These are phyloP conservation scores for Heliconius nattereri DNA, from an alignment of 1,140 invertebrate genomes.

Conservation along the genomic window DNA sequence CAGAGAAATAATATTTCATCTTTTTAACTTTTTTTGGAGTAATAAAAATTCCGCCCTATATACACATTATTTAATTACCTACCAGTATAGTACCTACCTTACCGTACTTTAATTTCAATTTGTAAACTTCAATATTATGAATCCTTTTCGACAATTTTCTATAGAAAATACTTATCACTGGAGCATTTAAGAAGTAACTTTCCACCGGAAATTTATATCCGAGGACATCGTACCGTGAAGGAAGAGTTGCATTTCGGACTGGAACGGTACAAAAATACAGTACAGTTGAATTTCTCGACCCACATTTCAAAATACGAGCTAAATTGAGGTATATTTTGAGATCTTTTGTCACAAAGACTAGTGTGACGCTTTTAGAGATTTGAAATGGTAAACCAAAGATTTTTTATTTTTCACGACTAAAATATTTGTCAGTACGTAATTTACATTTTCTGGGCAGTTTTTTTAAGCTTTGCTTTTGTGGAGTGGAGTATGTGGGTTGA, in stretches of 20 bases:
- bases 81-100: no score
- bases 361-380: constrained; percentile 24
- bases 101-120: neutral
- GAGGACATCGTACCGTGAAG: constrained; percentile 5
- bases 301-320: constrained; percentile 28
- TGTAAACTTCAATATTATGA: neutral
- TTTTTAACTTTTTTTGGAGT: no score
- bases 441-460: neutral
- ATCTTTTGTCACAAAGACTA: constrained; percentile 25
- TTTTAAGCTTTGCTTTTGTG: neutral
- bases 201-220: constrained; percentile 22
- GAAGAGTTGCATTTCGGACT: constrained; percentile 7
- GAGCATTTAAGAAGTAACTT: constrained; percentile 17
- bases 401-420: neutral
- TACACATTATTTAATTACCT: no score
- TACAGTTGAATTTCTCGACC: constrained; percentile 26
- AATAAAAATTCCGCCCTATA: no score
- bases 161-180: constrained; percentile 11
- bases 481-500: neutral
- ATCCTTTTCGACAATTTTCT: neutral
- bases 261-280: constrained; percentile 20
- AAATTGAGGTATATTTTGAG: constrained; percentile 28
- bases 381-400: constrained; percentile 22
- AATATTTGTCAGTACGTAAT: constrained; percentile 8
- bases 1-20: no score